Conservation (phyloP, 2,888 invertebrate species). For the Lycia hirtaria region DNA sequence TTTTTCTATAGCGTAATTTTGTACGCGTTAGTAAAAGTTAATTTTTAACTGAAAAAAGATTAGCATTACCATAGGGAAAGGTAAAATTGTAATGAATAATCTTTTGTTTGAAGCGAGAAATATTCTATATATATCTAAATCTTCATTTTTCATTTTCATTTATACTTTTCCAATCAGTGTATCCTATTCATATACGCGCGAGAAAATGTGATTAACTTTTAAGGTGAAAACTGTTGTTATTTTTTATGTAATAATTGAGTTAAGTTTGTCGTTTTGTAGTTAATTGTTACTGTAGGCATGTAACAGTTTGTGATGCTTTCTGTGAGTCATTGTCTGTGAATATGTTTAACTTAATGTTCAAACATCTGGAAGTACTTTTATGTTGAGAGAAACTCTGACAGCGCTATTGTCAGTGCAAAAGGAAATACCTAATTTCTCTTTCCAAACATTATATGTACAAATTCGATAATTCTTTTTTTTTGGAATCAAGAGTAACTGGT, state of each 20-base stretch:
- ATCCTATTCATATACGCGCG: constrained; percentile 39
- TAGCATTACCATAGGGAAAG: not conserved
- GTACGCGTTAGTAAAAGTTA: no score
- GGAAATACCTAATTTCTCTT: no score
- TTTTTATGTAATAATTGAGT: constrained; percentile 58
- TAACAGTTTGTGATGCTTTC: constrained; percentile 48
- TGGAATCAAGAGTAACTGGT: no score
- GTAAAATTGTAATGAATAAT: not conserved
- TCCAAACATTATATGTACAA: no score
- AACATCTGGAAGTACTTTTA: no score
- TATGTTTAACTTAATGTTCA: constrained; percentile 1
- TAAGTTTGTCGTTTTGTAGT: constrained; percentile 70
- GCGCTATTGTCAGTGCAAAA: no score
- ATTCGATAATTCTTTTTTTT: no score
- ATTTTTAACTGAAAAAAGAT: not conserved
- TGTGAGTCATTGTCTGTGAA: constrained; percentile 27
- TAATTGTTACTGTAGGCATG: constrained; percentile 45
- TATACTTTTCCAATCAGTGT: not conserved
- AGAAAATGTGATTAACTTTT: constrained; percentile 54
- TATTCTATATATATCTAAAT: not conserved
- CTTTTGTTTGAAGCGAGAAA: constrained; percentile 14
- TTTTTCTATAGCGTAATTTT: no score
- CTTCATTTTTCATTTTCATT: not conserved
- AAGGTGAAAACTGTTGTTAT: constrained; percentile 59
- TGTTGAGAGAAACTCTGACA: no score